These are phyloP conservation scores for Gracilinanus agilis DNA, from an alignment of 2,113 vertebrate species.

Conservation along the genomic window DNA sequence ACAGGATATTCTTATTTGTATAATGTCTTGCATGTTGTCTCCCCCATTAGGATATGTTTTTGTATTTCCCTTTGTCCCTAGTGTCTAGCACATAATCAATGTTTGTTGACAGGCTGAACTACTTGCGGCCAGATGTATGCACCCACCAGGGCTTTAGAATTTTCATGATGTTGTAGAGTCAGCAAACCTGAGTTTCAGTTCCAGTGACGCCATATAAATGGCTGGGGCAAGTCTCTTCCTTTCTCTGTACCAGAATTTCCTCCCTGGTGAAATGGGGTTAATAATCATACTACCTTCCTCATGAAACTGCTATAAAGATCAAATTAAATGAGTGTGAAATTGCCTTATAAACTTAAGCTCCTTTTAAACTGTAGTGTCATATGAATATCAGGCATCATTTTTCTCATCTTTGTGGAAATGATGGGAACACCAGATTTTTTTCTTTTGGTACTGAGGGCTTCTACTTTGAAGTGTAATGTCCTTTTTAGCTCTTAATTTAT, in stretches of 20 bases:
- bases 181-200: background rate
- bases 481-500: too few species aligned
- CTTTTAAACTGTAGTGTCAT: background rate
- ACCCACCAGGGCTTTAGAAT: background rate
- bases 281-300: background rate
- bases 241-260: background rate
- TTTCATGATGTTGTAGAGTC: background rate
- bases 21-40: background rate
- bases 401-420: background rate
- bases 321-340: background rate
- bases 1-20: background rate
- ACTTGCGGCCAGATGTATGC: background rate
- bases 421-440: background rate
- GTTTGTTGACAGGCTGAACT: background rate
- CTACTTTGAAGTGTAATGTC: too few species aligned
- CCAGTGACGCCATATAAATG: background rate
- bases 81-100: background rate
- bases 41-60: background rate
- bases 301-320: background rate
- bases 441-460: background rate
- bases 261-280: background rate
- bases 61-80: background rate
- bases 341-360: background rate
- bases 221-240: background rate
- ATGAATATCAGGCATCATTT: background rate